Percentiles rank a stretch among this genome's conserved stretches.
Evolutionary conservation across 1,140 invertebrate genomes (phyloP).

Genomic region (Brachionus asplanchnoidis): DNA sequence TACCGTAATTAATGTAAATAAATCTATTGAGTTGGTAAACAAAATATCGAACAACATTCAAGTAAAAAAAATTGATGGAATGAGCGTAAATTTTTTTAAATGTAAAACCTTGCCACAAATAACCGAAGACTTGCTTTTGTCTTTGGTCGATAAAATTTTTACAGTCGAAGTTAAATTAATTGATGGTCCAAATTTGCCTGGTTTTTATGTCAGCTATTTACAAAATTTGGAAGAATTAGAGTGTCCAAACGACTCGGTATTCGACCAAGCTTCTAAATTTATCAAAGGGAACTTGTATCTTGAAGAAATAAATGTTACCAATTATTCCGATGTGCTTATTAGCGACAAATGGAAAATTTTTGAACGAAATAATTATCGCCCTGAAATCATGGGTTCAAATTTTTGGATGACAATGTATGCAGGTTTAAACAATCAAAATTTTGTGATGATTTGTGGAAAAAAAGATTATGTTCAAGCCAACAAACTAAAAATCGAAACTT

Average conservation of each 20-base stretch:
- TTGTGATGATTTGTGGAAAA: not conserved
- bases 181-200: not conserved
- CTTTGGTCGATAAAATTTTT: not conserved
- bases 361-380: not conserved
- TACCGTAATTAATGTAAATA: not conserved
- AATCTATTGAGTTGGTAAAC: not conserved
- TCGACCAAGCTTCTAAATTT: not conserved
- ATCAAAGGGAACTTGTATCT: not conserved
- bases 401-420: not conserved
- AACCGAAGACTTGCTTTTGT: not conserved
- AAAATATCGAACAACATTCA: not conserved
- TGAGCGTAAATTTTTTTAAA: not conserved
- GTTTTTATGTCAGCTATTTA: not conserved
- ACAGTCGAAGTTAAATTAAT: not conserved
- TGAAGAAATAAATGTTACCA: not conserved
- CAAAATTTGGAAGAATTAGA: not conserved
- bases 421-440: not conserved
- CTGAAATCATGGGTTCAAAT: not conserved
- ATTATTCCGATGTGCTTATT: not conserved
- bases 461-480: not conserved
- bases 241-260: not conserved
- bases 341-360: conserved; percentile 3
- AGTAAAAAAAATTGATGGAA: not conserved
- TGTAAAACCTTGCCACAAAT: not conserved
- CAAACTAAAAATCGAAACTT: not conserved